A percentile compares a stretch with the other conserved stretches of the same genome.
phyloP scores from a whole-genome alignment of 2,113 vertebrate genomes.

The Nibea albiflora region DNA sequence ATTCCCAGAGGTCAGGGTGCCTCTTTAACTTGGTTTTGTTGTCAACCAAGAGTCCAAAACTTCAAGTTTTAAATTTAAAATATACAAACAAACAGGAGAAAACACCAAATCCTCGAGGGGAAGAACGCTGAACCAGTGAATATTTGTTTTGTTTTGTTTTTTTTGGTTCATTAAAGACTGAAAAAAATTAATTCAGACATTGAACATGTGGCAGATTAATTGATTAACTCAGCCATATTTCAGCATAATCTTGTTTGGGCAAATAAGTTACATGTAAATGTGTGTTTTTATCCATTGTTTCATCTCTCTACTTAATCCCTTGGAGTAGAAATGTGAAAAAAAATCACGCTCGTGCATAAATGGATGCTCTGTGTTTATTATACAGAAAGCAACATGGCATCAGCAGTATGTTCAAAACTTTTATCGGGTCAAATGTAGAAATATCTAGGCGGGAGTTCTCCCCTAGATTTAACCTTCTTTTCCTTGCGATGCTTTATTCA shows the following conservation, averaged over 20 bases:
- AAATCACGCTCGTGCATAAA: not conserved
- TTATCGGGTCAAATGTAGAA: not conserved
- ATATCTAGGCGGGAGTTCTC: not conserved
- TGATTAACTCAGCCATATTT: not conserved
- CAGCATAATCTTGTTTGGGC: not conserved
- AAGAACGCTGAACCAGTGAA: not conserved
- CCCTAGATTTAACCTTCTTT: not conserved
- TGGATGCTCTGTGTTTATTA: not conserved
- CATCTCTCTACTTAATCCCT: not conserved
- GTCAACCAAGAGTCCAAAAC: not conserved
- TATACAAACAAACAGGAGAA: not conserved
- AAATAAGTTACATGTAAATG: not conserved
- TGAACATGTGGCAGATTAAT: not conserved
- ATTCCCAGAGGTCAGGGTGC: not conserved
- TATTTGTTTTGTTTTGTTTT: not conserved
- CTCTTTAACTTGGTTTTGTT: not conserved
- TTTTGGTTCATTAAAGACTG: not conserved
- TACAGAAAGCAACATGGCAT: not conserved
- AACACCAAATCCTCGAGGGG: not conserved
- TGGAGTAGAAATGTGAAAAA: not conserved
- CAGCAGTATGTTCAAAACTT: not conserved
- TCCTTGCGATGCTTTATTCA: slow-evolving; percentile 25
- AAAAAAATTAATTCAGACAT: not conserved
- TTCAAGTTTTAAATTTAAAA: not conserved
- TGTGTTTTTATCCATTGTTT: not conserved